Conservation (phyloP, 1,140 invertebrate genomes). For the Bicyclus anynana region DNA sequence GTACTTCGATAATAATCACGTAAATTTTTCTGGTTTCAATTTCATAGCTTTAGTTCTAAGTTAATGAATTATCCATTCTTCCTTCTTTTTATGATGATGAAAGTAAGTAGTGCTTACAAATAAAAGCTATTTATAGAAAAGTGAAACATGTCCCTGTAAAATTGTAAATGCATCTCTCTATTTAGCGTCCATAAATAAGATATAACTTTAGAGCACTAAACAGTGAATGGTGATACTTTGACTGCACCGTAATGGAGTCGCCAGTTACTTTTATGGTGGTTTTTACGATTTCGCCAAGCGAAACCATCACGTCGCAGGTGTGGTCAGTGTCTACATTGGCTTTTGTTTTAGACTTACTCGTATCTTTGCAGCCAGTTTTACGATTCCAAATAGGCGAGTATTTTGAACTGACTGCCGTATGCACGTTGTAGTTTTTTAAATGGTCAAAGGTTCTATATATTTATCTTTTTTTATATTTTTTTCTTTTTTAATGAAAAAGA, state of each 20-base stretch:
- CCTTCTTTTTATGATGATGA: too few relatives aligned
- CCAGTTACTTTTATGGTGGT: slow-evolving; percentile 36
- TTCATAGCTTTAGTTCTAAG: too few relatives aligned
- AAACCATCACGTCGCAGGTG: slow-evolving; percentile 30
- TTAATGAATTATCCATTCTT: too few relatives aligned
- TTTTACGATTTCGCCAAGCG: slow-evolving; percentile 52
- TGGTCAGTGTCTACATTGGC: neutral
- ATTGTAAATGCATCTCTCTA: neutral
- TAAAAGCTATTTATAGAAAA: neutral
- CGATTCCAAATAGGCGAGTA: neutral
- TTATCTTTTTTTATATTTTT: too few relatives aligned
- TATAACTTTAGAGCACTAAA: slow-evolving; percentile 7
- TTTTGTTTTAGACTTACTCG: slow-evolving; percentile 2
- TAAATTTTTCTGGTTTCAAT: too few relatives aligned
- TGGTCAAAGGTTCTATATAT: too few relatives aligned
- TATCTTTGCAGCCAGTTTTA: neutral
- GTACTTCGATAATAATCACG: too few relatives aligned
- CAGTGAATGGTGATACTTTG: slow-evolving; percentile 19
- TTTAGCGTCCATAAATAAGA: slow-evolving; percentile 16
- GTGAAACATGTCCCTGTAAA: too few relatives aligned
- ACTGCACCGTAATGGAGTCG: slow-evolving; percentile 38
- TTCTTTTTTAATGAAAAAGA: too few relatives aligned
- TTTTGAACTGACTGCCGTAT: too few relatives aligned
- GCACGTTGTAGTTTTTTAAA: too few relatives aligned
- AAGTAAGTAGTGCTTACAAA: too few relatives aligned